These are phyloP conservation scores for Drosophila imparisetae DNA, from an alignment of 2,888 invertebrate species.

Conservation along the genomic window DNA sequence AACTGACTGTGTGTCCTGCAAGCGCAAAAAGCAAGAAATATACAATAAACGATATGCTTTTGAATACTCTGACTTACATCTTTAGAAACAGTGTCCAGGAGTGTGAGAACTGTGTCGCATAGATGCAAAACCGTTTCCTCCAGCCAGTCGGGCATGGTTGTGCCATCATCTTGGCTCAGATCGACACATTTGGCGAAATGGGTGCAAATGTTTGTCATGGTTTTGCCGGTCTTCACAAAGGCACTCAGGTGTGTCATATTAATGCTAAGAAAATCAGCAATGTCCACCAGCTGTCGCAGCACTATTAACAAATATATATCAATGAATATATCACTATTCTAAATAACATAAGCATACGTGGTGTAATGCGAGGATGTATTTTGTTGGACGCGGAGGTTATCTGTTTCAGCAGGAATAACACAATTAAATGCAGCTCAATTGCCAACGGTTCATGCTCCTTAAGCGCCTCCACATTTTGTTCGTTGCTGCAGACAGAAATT, in stretches of 20 bases:
- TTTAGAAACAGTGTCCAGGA: constrained; percentile 38
- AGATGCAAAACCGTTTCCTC: constrained; percentile 54
- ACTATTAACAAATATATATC: constrained; percentile 37
- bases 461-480: constrained; percentile 13
- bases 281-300: constrained; percentile 48
- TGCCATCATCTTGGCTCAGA: neutral
- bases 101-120: constrained; percentile 46
- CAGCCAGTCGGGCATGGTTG: constrained; percentile 49
- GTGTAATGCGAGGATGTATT: constrained; percentile 27
- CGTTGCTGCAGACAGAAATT: constrained; percentile 9
- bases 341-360: constrained; percentile 32
- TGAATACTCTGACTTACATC: constrained; percentile 26
- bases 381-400: neutral
- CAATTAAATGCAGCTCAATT: constrained; percentile 41
- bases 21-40: constrained; percentile 5
- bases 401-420: constrained; percentile 36
- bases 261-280: constrained; percentile 44
- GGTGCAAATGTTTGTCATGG: constrained; percentile 53
- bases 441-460: constrained; percentile 26
- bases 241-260: constrained; percentile 37
- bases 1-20: constrained; percentile 43
- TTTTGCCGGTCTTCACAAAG: constrained; percentile 65
- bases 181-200: constrained; percentile 36
- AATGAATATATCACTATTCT: neutral
- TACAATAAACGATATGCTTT: neutral